Evolutionary conservation across 2,797 vertebrate genomes (phyloP).

Genomic region (Rhinichthys osculus): DNA sequence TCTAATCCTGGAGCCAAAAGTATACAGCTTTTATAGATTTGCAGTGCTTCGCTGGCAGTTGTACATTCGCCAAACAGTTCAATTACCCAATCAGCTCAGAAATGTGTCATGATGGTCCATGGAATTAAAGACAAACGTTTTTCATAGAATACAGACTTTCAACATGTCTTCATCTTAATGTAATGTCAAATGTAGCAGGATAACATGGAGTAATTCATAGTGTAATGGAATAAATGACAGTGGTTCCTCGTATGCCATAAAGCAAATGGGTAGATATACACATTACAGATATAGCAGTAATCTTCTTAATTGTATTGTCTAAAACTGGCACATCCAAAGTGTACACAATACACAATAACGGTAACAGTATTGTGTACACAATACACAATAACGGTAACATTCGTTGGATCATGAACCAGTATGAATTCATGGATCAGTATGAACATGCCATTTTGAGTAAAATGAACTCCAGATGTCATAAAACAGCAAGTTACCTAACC

Average conservation of each 20-base stretch:
- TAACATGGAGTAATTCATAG: not conserved
- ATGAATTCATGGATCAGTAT: no score
- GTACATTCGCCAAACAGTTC: not conserved
- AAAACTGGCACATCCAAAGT: not conserved
- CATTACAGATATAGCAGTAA: not conserved
- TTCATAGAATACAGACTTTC: not conserved
- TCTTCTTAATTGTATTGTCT: not conserved
- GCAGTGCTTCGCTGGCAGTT: not conserved
- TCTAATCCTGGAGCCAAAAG: not conserved
- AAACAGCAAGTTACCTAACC: no score
- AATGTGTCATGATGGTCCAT: not conserved
- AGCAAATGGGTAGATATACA: not conserved
- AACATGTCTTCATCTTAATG: constrained; percentile 8
- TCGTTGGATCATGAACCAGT: no score
- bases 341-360: no score
- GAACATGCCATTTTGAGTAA: no score
- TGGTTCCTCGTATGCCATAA: constrained; percentile 11
- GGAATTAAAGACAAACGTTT: not conserved
- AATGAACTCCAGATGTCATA: no score
- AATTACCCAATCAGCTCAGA: constrained; percentile 1
- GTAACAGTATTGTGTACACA: no score
- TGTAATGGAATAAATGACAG: constrained; percentile 33
- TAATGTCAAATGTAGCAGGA: not conserved
- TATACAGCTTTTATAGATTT: not conserved
- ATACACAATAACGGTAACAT: no score